A percentile compares a stretch with the other conserved stretches of the same genome.
Conservation (phyloP, 92 coral and sea anemone species). For the Phenganax stokvisi region DNA sequence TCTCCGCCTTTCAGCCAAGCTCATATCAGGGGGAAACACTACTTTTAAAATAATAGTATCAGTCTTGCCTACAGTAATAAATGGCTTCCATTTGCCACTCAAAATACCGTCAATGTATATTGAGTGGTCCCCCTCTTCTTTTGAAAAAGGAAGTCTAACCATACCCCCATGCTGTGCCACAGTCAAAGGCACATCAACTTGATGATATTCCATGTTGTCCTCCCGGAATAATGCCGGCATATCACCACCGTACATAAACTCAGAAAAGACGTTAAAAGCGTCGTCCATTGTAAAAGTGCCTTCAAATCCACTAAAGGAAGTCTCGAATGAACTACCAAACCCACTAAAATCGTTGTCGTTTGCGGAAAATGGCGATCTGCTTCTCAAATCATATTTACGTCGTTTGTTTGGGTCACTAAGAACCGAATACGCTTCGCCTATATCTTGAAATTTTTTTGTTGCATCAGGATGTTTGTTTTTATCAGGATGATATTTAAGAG, state of each 20-base stretch:
- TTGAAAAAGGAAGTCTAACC: background rate
- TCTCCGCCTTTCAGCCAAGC: slow-evolving; percentile 31
- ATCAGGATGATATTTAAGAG: slow-evolving; percentile 89
- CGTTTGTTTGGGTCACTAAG: slow-evolving; percentile 83
- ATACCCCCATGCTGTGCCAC: slow-evolving; percentile 29
- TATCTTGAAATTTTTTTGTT: slow-evolving; percentile 85
- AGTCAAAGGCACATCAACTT: slow-evolving; percentile 32
- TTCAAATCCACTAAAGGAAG: slow-evolving; percentile 1
- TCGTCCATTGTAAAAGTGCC: slow-evolving; percentile 33
- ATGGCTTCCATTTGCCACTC: slow-evolving; percentile 38
- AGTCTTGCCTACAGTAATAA: slow-evolving; percentile 6
- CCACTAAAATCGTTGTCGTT: slow-evolving; percentile 12
- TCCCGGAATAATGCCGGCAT: slow-evolving; percentile 33
- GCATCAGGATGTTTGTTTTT: slow-evolving; percentile 86
- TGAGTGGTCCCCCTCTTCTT: background rate
- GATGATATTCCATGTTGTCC: slow-evolving; percentile 21
- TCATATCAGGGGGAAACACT: slow-evolving; percentile 23
- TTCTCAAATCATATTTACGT: slow-evolving; percentile 21
- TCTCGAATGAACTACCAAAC: background rate
- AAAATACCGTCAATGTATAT: slow-evolving; percentile 20
- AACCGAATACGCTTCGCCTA: slow-evolving; percentile 91
- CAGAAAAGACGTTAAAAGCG: slow-evolving; percentile 35
- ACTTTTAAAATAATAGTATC: slow-evolving; percentile 29
- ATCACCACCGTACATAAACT: slow-evolving; percentile 38
- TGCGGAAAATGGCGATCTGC: slow-evolving; percentile 2